Percentiles rank a stretch among this genome's conserved stretches.
Conservation (phyloP, 2,797 vertebrate genomes). For the Fringilla coelebs region DNA sequence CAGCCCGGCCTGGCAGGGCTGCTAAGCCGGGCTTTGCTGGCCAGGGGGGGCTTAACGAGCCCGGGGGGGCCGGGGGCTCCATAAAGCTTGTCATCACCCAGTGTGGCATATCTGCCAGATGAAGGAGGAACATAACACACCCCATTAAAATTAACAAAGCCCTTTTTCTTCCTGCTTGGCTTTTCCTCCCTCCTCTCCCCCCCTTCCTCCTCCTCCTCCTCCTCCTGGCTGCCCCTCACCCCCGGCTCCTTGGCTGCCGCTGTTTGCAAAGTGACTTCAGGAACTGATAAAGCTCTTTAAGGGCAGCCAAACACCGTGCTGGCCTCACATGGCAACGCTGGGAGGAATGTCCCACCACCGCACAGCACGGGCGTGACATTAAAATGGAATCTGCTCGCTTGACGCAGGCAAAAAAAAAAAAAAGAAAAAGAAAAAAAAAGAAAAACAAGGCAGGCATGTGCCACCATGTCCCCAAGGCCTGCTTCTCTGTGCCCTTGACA, state of each 20-base stretch:
- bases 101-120: conserved; percentile 21
- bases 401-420: background rate
- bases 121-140: conserved; percentile 29
- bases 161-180: conserved; percentile 8
- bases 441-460: background rate
- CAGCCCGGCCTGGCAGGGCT: conserved; percentile 69
- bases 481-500: background rate
- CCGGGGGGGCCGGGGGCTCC: conserved; percentile 51
- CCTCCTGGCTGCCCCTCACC: background rate
- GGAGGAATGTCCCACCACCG: conserved; percentile 5
- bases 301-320: background rate
- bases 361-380: conserved; percentile 23
- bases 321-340: conserved; percentile 33
- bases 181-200: background rate
- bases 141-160: conserved; percentile 49
- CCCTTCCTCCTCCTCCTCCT: background rate
- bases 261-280: conserved; percentile 36
- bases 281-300: conserved; percentile 20
- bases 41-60: conserved; percentile 50
- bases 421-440: background rate
- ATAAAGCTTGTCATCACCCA: conserved; percentile 32
- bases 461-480: background rate
- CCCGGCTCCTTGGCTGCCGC: background rate
- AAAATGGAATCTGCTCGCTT: background rate
- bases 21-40: background rate